Evolutionary conservation across 2,113 vertebrate species (phyloP), one percentile per base, ranked within the genome.

Genomic region (Pionites leucogaster): DNA sequence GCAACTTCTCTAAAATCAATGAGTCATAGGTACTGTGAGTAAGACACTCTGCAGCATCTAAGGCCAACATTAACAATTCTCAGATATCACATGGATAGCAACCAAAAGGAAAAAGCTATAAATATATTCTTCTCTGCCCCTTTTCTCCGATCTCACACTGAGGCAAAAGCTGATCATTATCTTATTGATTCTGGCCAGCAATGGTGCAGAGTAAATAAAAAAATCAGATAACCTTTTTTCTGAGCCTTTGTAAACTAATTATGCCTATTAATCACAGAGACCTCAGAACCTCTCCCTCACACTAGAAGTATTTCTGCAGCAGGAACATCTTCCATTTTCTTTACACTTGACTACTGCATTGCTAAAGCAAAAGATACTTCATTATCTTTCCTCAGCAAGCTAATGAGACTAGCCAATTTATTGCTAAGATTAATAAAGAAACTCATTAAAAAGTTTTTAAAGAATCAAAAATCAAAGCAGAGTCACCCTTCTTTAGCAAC

Each of bases 171-270:
- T 77, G 80, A 96, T 97, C 96, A 96, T 98, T 97, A 97, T 77
- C 49, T 52, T 90, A 97, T 97, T 96, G 97, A 98, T 97, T 97
- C 46, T 96, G 94, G 60, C 86, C 64, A 89, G 59, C 7, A 0
- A 69, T 50, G 55, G 29, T 96, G 57, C 84, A 90, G 50, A 96
- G 60, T 95, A 96, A 97, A 97, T 88, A 71, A 85, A 78, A 85
- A 95, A 96, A 96, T 97, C 96, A 96, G 95, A 96, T 98, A 98
- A 95, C 92, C 94, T 97, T 97, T 96, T 94, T 97, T 97, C 88
- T 80, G 79, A 96, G 89, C n/a, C 86, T 97, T 96, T 95, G 94
- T 97, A 97, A 97, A 97, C 93, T 98, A 98, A 98, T 98, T 98
- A 97, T 83, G 74, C 88, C 96, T 97, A 98, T 98, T 98, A 98